Evolutionary conservation across 2,113 vertebrate genomes (phyloP).

Genomic region (Coptodon bakossiorum): DNA sequence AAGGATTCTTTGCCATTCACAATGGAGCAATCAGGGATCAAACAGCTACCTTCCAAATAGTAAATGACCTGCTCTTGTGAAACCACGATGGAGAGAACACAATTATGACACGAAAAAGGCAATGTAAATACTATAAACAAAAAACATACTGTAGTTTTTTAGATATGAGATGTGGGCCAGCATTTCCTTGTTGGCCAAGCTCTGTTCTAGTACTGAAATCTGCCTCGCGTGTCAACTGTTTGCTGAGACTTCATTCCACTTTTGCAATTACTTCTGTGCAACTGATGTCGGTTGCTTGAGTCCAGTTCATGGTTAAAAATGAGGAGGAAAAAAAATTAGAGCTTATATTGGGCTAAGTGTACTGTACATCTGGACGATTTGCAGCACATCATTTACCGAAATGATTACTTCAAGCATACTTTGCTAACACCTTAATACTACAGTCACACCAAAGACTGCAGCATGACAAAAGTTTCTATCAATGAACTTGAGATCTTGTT

Average conservation of each 20-base stretch:
- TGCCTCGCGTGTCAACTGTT: not conserved
- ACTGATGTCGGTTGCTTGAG: not conserved
- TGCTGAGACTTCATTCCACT: not conserved
- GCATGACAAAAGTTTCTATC: not conserved
- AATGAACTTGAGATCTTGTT: not conserved
- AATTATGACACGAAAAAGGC: not conserved
- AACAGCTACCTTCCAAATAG: not conserved
- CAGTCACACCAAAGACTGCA: not conserved
- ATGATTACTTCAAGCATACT: not conserved
- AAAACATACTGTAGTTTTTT: not conserved
- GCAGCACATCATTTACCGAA: not conserved
- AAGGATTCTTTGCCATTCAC: not conserved
- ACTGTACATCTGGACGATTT: not conserved
- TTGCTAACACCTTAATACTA: not conserved
- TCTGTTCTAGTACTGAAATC: not conserved
- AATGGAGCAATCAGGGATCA: not conserved
- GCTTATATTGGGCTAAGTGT: rapidly evolving
- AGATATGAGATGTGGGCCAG: not conserved
- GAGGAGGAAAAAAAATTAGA: not conserved
- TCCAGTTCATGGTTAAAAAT: not conserved
- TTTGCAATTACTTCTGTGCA: not conserved
- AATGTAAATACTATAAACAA: not conserved
- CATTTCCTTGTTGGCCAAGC: rapidly evolving
- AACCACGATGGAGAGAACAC: not conserved
- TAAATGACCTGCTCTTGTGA: not conserved